phyloP scores from a whole-genome alignment of 2,888 invertebrate genomes.

The Drosophila mimetica region DNA sequence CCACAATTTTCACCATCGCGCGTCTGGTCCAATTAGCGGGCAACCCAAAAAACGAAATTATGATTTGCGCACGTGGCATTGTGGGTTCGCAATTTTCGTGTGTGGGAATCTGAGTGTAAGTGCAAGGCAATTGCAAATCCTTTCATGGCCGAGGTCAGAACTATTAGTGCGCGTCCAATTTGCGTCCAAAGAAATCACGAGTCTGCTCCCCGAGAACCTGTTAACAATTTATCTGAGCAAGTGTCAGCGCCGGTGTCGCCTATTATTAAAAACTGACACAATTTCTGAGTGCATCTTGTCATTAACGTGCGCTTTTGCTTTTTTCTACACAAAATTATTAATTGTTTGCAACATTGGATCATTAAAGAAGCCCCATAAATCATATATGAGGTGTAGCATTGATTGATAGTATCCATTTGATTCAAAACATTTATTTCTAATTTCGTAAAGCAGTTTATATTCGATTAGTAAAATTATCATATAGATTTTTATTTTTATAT shows the following conservation, averaged over 20 bases:
- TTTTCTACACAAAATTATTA: conserved; percentile 13
- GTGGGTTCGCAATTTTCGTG: conserved; percentile 41
- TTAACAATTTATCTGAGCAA: conserved; percentile 65
- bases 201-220: conserved; percentile 63
- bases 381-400: not conserved
- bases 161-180: conserved; percentile 79
- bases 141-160: conserved; percentile 79
- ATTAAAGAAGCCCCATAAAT: conserved; percentile 13
- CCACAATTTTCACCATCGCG: conserved; percentile 11
- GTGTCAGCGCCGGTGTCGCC: conserved; percentile 40
- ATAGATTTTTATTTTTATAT: too few relatives aligned
- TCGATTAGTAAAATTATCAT: too few relatives aligned
- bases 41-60: conserved; percentile 64
- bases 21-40: conserved; percentile 73
- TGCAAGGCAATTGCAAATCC: conserved; percentile 67
- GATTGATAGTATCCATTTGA: too few relatives aligned
- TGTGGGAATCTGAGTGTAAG: conserved; percentile 29
- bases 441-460: not conserved
- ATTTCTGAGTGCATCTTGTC: conserved; percentile 47
- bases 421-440: not conserved
- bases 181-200: conserved; percentile 57
- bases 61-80: conserved; percentile 72
- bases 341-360: conserved; percentile 35
- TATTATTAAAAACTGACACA: conserved; percentile 43
- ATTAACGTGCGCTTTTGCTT: conserved; percentile 25